Evolutionary conservation across 1,140 invertebrate species (phyloP), one percentile per base, ranked within the genome.

Genomic region (Papilio polyxenes): DNA sequence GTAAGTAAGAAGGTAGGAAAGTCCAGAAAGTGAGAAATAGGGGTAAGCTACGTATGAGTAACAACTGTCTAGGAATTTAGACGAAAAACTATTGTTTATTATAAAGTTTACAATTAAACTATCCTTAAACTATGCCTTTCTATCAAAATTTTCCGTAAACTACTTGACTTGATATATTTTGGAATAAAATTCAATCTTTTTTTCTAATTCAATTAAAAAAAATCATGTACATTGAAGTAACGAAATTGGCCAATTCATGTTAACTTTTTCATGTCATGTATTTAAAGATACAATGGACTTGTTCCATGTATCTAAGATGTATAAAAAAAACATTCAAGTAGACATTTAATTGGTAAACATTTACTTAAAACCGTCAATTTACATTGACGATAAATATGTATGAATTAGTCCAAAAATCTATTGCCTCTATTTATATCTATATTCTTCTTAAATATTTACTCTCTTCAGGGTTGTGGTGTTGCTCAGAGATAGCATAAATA

Each of bases 1-100:
- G 77, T 82, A 84, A 44, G 31, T 87, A 87, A 72, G 53, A 83
- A 72, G 44, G 81, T 91, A 90, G 90, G 88, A 85, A 87, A 87
- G 87, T 89, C 87, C 85, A 88, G 85, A 92, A 89, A 91, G 92
- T 93, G 91, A 92, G 90, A 92, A 88, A 85, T 90, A 91, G 88
- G 82, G 77, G 76, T 88, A 90, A 87, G 84, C 82, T 84, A 80
- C 75, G 82, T 56, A 49, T 49, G 13, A 31, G 3, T 77, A 77
- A 31, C 20, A 77, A 23, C 48, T 56, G 75, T 77, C 75, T 53
- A 53, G 23, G 11, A 17, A 17, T 31, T 20, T 53, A 37, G 75
- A 77, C 75, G n/a, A 51, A 51, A 77, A 77, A 77, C 75, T 80
- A 80, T 23, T 82, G 53, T 79, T 49, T 59, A 82, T 82, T 82